These are phyloP conservation scores for Gastrophryne carolinensis DNA, from an alignment of 2,797 vertebrate species.

Conservation along the genomic window DNA sequence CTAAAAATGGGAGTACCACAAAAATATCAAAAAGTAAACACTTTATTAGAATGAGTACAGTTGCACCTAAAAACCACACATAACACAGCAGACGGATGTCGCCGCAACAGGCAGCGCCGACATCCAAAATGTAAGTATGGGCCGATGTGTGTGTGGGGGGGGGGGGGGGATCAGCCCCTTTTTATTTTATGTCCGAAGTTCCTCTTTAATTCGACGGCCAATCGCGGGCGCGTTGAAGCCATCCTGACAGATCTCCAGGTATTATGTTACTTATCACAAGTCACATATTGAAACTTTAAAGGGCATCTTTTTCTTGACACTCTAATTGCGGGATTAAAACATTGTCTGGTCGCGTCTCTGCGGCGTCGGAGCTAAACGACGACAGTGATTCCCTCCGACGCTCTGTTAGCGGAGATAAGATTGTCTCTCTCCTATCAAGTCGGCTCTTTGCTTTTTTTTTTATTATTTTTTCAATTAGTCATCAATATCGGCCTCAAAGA, in stretches of 20 bases:
- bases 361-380: conserved; percentile 23
- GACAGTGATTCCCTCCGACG: conserved; percentile 12
- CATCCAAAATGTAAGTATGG: too few species aligned
- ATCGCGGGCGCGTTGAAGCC: not conserved
- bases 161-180: too few species aligned
- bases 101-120: too few species aligned
- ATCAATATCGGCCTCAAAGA: conserved; percentile 68
- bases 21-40: too few species aligned
- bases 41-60: too few species aligned
- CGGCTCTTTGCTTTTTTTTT: conserved; percentile 58
- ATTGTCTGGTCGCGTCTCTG: conserved; percentile 8
- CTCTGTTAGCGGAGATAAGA: conserved; percentile 75
- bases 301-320: not conserved
- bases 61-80: too few species aligned
- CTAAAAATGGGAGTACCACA: too few species aligned
- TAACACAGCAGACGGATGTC: too few species aligned
- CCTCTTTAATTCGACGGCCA: too few species aligned
- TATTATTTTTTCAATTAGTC: conserved; percentile 69
- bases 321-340: conserved; percentile 36
- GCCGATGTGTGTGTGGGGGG: too few species aligned
- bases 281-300: conserved; percentile 18
- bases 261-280: conserved; percentile 36
- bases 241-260: conserved; percentile 6
- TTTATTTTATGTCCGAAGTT: too few species aligned
- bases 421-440: conserved; percentile 68